Base-by-base conservation (phyloP, 2,888 invertebrate species). In the Pheosia gnoma region DNA sequence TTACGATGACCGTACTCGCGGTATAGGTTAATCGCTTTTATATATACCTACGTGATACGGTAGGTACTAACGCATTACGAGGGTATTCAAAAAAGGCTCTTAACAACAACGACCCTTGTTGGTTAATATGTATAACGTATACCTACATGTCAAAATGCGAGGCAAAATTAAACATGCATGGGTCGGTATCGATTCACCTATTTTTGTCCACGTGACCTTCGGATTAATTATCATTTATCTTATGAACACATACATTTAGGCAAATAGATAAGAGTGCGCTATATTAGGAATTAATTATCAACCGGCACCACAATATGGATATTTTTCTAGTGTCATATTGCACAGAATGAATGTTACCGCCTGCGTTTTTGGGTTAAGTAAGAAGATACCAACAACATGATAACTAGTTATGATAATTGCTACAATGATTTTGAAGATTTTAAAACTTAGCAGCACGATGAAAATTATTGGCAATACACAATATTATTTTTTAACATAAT, bases 1-100 rank as follows among this genome's bases (percentile, higher is more conserved):
- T 82, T 81, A 80, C 75, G 65, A 63, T 66, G 51, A 57, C 54
- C 63, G 60, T 58, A 59, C 57, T 54, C 45, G 47, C 6, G 38
- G 47, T 13, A 25, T 41, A n/a, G 41, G 4, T 10, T 3, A 8
- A 41, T 41, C 38, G 37, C 53, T 51, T 7, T 53, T 10, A 4
- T 37, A 37, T 53, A 52, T 52, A 49, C 25, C 38, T 41, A 41
- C 11, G 9, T 11, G 58, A 53, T 59, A 59, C 52, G 10, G 39
- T 59, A 61, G 56, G 3, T 61, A 56, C 47, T 66, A 68, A 74
- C 25, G 25, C 25, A 2, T 68, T 71, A 58, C 55, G 59, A 41
- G 45, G 52, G 37, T 67, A 68, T 66, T 74, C 68, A 25, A 62
- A 63, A 71, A 55, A 59, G 49, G 53, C 13, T 52, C 60, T n/a